A percentile compares a stretch with the other conserved stretches of the same genome.
phyloP scores from a whole-genome alignment of 2,113 vertebrate species.

The Microtus ochrogaster region DNA sequence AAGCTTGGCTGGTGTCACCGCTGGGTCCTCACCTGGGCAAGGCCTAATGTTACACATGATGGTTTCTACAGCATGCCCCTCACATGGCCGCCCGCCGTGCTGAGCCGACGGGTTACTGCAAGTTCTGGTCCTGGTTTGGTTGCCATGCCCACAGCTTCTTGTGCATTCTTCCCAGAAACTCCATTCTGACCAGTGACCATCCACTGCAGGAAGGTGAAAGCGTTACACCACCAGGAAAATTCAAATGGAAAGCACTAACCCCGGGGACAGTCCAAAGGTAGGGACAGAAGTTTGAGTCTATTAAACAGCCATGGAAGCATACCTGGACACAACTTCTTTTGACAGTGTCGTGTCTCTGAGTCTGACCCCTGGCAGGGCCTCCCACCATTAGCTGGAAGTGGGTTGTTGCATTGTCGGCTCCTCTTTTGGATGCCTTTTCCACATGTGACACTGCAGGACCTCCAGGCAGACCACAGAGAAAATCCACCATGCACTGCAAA shows the following conservation, averaged over 20 bases:
- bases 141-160: constrained; percentile 93
- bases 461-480: constrained; percentile 95
- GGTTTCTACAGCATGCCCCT: constrained; percentile 90
- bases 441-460: constrained; percentile 93
- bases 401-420: constrained; percentile 92
- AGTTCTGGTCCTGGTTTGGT: constrained; percentile 92
- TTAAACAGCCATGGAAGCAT: background rate
- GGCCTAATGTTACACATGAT: constrained; percentile 92
- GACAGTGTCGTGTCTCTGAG: constrained; percentile 89
- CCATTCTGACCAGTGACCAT: constrained; percentile 96
- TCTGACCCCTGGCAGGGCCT: constrained; percentile 88
- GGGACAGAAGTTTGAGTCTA: background rate
- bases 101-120: constrained; percentile 92
- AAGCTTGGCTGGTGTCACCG: background rate
- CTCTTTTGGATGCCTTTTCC: constrained; percentile 92
- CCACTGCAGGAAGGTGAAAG: constrained; percentile 87
- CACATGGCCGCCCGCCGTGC: constrained; percentile 91
- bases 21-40: constrained; percentile 91
- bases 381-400: constrained; percentile 94
- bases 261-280: background rate
- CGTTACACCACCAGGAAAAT: background rate
- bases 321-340: constrained; percentile 94
- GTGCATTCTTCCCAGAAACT: constrained; percentile 96
- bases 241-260: background rate
- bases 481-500: constrained; percentile 94